These are phyloP conservation scores for Oxytorus armatus DNA, from an alignment of 2,888 invertebrate genomes.

Conservation along the genomic window DNA sequence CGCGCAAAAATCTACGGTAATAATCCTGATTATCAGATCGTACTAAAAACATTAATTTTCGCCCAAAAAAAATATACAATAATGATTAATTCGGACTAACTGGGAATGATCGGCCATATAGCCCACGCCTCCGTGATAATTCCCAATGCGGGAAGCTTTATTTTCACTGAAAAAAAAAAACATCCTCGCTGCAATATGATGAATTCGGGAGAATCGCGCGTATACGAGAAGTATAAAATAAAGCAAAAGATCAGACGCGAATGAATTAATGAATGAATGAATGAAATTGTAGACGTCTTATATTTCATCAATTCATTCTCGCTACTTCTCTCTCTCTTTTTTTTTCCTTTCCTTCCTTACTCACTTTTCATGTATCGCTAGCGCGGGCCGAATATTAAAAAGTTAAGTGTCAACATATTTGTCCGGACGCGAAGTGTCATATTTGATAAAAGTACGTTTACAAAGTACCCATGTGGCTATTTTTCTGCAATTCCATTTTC, in stretches of 20 bases:
- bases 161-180: no score
- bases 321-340: slow-evolving; percentile 1
- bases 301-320: slow-evolving; percentile 41
- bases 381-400: slow-evolving; percentile 34
- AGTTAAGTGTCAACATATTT: slow-evolving; percentile 49
- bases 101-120: no score
- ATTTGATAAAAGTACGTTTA: slow-evolving; percentile 26
- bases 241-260: slow-evolving; percentile 4
- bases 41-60: no score
- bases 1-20: no score
- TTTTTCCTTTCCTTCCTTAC: not conserved
- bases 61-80: no score
- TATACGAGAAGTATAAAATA: not conserved
- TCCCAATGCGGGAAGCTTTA: no score
- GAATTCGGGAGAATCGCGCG: no score
- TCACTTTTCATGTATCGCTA: slow-evolving; percentile 25
- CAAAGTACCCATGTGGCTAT: slow-evolving; percentile 33
- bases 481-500: slow-evolving; percentile 30
- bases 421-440: slow-evolving; percentile 58
- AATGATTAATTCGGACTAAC: no score
- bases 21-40: no score
- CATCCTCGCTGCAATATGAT: no score
- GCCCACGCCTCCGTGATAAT: no score
- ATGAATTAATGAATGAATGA: slow-evolving; percentile 13
- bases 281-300: slow-evolving; percentile 31